Conservation (phyloP, 2,888 invertebrate species). For the Steinernema hermaphroditum region DNA sequence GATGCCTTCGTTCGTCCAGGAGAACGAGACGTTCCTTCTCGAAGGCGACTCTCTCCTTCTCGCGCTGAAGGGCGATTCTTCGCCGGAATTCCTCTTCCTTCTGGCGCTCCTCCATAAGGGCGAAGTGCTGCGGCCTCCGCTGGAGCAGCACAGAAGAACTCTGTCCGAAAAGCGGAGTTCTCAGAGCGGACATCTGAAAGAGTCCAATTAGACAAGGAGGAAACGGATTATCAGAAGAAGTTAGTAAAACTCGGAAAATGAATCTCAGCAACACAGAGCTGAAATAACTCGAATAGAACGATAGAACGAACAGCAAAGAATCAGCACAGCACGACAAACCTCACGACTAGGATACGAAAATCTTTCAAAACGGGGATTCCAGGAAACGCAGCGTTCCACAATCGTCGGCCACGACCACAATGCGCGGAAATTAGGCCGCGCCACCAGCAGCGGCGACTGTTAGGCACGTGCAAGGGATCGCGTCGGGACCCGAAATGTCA, state of each 20-base stretch:
- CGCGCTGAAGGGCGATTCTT: neutral
- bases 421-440: slow-evolving; percentile 11
- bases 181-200: neutral
- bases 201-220: no score
- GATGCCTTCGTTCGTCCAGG: neutral
- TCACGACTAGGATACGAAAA: no score
- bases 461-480: neutral
- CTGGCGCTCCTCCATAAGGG: neutral
- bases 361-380: no score
- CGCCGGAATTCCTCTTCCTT: neutral
- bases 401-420: no score
- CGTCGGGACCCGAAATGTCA: neutral
- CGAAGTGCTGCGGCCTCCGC: neutral
- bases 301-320: no score
- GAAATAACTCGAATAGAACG: no score
- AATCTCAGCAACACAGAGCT: no score
- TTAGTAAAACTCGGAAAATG: no score
- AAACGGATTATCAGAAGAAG: no score
- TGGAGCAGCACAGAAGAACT: neutral
- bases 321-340: no score
- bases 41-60: neutral
- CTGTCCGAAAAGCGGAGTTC: neutral
- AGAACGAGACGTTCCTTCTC: neutral
- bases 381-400: no score
- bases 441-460: neutral